Percentiles rank a stretch among this genome's conserved stretches.
Evolutionary conservation across 2,113 vertebrate genomes (phyloP).

Genomic region (Spermophilus dauricus): DNA sequence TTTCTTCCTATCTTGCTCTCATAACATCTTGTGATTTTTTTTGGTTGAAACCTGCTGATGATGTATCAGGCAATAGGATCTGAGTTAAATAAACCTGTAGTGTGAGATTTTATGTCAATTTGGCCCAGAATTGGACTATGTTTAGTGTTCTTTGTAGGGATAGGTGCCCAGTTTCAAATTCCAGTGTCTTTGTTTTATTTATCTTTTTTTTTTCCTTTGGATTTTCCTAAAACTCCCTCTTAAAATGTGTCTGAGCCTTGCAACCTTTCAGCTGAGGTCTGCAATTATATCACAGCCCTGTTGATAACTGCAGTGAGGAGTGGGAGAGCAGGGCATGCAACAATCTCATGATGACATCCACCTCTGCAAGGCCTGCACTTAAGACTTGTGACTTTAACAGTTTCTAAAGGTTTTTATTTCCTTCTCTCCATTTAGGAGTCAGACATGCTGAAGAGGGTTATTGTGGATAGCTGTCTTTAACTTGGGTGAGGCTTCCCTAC

Average conservation of each 20-base stretch:
- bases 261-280: background rate
- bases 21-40: background rate
- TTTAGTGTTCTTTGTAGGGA: background rate
- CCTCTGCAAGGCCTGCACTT: background rate
- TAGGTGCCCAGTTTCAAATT: background rate
- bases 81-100: background rate
- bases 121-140: background rate
- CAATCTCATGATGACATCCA: background rate
- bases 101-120: background rate
- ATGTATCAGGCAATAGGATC: too few relatives aligned
- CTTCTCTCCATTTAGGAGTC: fast-evolving
- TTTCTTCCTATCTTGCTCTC: background rate
- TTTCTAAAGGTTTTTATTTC: background rate
- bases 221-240: background rate
- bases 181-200: background rate
- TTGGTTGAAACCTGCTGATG: background rate
- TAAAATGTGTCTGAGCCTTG: background rate
- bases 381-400: background rate
- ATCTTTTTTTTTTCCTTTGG: background rate
- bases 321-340: fast-evolving
- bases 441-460: background rate
- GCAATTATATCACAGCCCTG: background rate
- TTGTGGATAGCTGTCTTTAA: background rate
- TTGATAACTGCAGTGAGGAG: background rate
- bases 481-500: background rate